Base-by-base conservation (phyloP, 1,140 invertebrate genomes). In the Chrysomallon squamiferum region DNA sequence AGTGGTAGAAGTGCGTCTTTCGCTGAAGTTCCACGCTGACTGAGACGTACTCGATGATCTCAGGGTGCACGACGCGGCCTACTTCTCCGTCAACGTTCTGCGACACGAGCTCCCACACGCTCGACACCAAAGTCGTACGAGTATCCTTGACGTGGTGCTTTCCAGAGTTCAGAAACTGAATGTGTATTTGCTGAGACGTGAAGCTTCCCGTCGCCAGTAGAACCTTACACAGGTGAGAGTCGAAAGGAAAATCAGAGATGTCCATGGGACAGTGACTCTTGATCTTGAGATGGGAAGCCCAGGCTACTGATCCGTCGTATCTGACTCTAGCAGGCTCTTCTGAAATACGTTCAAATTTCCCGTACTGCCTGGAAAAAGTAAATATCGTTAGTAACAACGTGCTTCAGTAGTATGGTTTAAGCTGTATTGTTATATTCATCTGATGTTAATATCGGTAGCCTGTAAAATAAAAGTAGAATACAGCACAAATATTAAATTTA, bases 201-300 rank as follows among this genome's bases (percentile, higher is more conserved):
- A n/a, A 35, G 20, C 20, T 33, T 6, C 38, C 29, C 1, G 52
- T n/a, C 7, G 20, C 60, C 50, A 68, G 25, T 5, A 25, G n/a
- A 2, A 68, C 3, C 15, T 45, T 27, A n/a, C 66, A 68, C 2
- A 61, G 29, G 22, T 68, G 66, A 11, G 60, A 20, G 54, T 68
- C 66, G 54, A 58, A 68, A n/a, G 66, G 66, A 30, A 68, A 68
- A 15, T 62, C 35, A 20, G 60, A 33, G 25, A 68, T 56, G 32
- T 68, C 35, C 43, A 68, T 33, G 3, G 43, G 43, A n/a, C 66
- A 68, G 18, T 22, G 29, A 35, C 54, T 56, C 11, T 41, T 38
- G 20, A 63, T 33, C 32, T 27, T 62, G 29, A 58, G 52, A 54
- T 68, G 59, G 30, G 59, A 62, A 5, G 54, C 20, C 54, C 60